Percentiles rank a stretch among this genome's conserved stretches.
Conservation (phyloP, 1,140 invertebrate species). For the Magallana ariakensis region DNA sequence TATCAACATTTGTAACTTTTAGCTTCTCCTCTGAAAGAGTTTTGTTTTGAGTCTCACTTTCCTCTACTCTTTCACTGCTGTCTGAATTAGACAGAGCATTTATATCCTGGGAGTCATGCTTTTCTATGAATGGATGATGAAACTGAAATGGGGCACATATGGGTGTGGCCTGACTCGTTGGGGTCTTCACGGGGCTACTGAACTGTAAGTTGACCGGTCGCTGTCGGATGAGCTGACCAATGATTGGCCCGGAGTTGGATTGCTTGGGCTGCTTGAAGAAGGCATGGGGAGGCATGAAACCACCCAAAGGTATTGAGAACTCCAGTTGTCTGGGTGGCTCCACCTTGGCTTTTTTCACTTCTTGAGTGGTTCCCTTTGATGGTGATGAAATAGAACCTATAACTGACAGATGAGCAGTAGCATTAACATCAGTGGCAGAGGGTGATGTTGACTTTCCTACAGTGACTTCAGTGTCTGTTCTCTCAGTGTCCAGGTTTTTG, state of each 20-base stretch:
- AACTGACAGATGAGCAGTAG: neutral
- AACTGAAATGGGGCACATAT: constrained; percentile 72
- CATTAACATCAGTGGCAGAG: neutral
- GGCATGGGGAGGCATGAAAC: constrained; percentile 59
- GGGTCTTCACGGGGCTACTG: constrained; percentile 36
- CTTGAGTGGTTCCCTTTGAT: neutral
- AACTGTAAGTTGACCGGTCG: constrained; percentile 43
- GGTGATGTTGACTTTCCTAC: neutral
- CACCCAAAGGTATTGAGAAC: constrained; percentile 53
- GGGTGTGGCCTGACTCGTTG: constrained; percentile 40
- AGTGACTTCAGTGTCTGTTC: neutral
- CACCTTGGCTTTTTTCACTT: neutral
- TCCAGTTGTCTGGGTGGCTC: neutral
- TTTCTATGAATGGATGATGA: constrained; percentile 69
- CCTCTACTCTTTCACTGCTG: neutral
- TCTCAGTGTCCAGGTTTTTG: neutral
- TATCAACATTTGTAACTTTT: neutral
- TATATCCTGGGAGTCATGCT: constrained; percentile 10
- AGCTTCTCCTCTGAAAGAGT: neutral
- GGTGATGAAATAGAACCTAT: neutral
- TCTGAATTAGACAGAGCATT: neutral
- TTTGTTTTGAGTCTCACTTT: neutral
- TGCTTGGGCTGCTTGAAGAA: constrained; percentile 15
- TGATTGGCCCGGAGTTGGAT: constrained; percentile 42
- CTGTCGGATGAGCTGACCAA: constrained; percentile 37